Base-by-base conservation (phyloP, 2,113 vertebrate species). In the Marmota monax region DNA sequence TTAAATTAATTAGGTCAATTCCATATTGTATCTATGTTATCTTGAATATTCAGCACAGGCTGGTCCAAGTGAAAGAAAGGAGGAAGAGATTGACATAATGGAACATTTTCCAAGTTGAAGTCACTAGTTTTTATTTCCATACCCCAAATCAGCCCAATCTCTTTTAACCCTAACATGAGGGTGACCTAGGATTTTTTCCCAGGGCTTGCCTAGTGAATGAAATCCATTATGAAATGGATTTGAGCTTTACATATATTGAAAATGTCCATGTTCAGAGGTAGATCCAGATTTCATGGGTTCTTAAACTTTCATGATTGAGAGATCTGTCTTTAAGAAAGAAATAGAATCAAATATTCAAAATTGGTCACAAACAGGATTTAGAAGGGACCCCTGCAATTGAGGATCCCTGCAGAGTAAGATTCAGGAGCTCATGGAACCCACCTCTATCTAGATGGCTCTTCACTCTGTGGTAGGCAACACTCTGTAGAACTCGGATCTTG, bases 51-150 rank as follows among this genome's bases (percentile, higher is more conserved):
- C 22, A 67, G 51, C 65, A 93, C 63, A 94, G 11, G 27, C 1
- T 73, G 42, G 34, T 53, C 12, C 79, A 11, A n/a, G 4, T 53
- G 39, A 88, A 86, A 83, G 56, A 45, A n/a, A 72, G 18, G 29
- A 91, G 17, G 58, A 73, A 88, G 14, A 63, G 1, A 14, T 16
- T 63, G 69, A 79, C 8, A 10, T 4, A 61, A 53, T 2, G 58
- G 70, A 34, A 63, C 4, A 63, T 63, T 92, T 93, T 79, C 27
- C 56, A 67, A 91, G 39, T 17, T 80, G 18, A 76, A 74, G 63
- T 94, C 74, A 69, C 7, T 92, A 22, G 29, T 65, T 83, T 76
- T 90, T 20, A 58, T 78, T 92, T 95, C 72, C 29, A 86, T 78
- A 76, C 6, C n/a, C 56, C 76, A 91, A 82, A 20, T 76, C 34